phyloP scores from a whole-genome alignment of 23 tunicate species.

The Trididemnum clinides region DNA sequence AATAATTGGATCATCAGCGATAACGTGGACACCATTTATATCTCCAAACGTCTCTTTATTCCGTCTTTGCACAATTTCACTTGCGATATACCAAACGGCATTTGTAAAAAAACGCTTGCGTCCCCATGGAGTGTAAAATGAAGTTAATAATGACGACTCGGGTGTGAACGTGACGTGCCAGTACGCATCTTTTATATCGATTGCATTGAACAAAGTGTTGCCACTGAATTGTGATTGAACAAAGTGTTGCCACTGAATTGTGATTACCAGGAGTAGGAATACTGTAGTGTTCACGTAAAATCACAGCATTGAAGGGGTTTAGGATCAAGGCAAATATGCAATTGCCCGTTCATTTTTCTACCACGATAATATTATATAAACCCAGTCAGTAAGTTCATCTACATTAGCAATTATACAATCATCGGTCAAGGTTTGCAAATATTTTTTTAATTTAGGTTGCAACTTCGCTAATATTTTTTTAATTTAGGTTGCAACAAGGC shows the following conservation, averaged over 20 bases:
- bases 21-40: constrained; percentile 17
- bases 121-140: constrained; percentile 48
- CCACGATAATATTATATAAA: too few species aligned
- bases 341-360: too few species aligned
- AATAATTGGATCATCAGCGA: constrained; percentile 26
- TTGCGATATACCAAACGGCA: constrained; percentile 41
- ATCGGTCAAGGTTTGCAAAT: not conserved
- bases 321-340: too few species aligned
- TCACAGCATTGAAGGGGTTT: constrained; percentile 19
- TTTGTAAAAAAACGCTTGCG: constrained; percentile 24
- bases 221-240: constrained; percentile 24
- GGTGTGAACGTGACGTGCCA: constrained; percentile 38
- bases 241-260: constrained; percentile 6
- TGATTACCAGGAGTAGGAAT: constrained; percentile 37
- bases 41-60: constrained; percentile 32
- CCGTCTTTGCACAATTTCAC: constrained; percentile 36
- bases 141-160: constrained; percentile 34
- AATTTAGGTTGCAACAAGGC: not conserved
- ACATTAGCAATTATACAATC: constrained; percentile 16
- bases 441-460: not conserved
- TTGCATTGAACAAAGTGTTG: constrained; percentile 20
- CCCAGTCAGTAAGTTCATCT: constrained; percentile 10
- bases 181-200: constrained; percentile 51
- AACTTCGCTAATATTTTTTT: not conserved
- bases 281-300: not conserved